Percentiles rank a stretch among this genome's conserved stretches.
Evolutionary conservation across 2,888 invertebrate genomes (phyloP).

Genomic region (Eumerus sabulonum): DNA sequence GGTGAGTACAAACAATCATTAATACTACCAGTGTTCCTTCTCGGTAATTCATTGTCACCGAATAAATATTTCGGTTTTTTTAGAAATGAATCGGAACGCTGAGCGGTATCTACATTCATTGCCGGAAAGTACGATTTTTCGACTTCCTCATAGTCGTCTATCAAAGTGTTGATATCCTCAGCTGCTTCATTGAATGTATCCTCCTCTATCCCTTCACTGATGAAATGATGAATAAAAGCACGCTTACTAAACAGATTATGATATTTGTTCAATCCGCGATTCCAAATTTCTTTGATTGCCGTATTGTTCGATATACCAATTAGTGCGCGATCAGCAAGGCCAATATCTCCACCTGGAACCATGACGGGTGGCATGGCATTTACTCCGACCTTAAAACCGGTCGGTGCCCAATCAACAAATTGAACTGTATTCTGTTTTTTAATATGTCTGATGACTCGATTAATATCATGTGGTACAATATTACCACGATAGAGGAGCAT

Average conservation of each 20-base stretch:
- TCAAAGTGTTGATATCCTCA: slow-evolving; percentile 83
- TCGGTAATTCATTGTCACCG: too few relatives aligned
- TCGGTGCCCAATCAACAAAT: slow-evolving; percentile 91
- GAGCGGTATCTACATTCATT: too few relatives aligned
- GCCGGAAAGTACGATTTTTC: too few relatives aligned
- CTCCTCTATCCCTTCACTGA: slow-evolving; percentile 87
- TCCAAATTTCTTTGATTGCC: slow-evolving; percentile 90
- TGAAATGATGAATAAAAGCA: slow-evolving; percentile 95
- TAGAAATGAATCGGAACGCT: too few relatives aligned
- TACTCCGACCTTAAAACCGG: slow-evolving; percentile 89
- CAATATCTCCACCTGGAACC: slow-evolving; percentile 87
- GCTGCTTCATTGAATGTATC: slow-evolving; percentile 83
- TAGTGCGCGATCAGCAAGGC: slow-evolving; percentile 87
- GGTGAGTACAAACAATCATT: too few relatives aligned
- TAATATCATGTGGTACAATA: slow-evolving; percentile 85
- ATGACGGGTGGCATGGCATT: slow-evolving; percentile 88
- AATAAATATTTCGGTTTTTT: too few relatives aligned
- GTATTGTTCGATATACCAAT: slow-evolving; percentile 93
- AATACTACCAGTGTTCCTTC: too few relatives aligned
- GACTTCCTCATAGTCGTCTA: slow-evolving; percentile 85
- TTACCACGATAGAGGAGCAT: slow-evolving; percentile 86
- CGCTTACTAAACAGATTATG: slow-evolving; percentile 90
- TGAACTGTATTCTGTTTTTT: slow-evolving; percentile 84
- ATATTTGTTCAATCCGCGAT: slow-evolving; percentile 88
- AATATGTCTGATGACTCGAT: slow-evolving; percentile 85